Evolutionary conservation across 2,113 vertebrate species (phyloP), one percentile per base, ranked within the genome.

Genomic region (Nothobranchius furzeri): DNA sequence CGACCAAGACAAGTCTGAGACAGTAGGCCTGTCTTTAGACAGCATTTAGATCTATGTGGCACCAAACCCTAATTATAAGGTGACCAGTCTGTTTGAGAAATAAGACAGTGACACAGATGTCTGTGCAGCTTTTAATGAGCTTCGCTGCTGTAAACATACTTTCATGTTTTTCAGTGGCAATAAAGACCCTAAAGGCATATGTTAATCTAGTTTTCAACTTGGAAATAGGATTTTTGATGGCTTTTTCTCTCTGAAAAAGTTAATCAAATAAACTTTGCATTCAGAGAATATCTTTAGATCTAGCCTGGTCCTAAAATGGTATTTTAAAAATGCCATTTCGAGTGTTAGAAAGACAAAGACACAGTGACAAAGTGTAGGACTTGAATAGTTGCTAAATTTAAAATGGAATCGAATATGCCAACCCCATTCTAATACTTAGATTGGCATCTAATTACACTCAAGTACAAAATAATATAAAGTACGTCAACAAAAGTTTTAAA

Each of bases 61-160:
- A 76, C 78, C 73, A 15, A 65, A 76, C 15, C 61, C 81, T 85
- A 80, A 89, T 87, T 83, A 83, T 67, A 70, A 84, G 74, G 78
- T 84, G 85, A 83, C 76, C 75, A 43, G 79, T 85, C 45, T 73
- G 43, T 85, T 73, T 68, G 60, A 79, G 73, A 63, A 70, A 51
- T 25, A 2, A 36, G 75, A 77, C 75, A 68, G 45, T 57, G 66
- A 80, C 1, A 30, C 68, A 2, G 60, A 40, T 59, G 70, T 67
- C 46, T 58, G 64, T 58, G 73, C 64, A 73, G 59, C 50, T 75
- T 76, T 80, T 86, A 86, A 86, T 79, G 83, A 86, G 77, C 57
- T 9, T 55, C 0, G 36, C 64, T 65, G 73, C 70, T 70, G 78
- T 82, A 76, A 82, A 82, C 83, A 83, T n/a, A 43, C 73, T 75